Evolutionary conservation across 2,113 vertebrate species (phyloP).

Genomic region (Cyanoliseus patagonus): DNA sequence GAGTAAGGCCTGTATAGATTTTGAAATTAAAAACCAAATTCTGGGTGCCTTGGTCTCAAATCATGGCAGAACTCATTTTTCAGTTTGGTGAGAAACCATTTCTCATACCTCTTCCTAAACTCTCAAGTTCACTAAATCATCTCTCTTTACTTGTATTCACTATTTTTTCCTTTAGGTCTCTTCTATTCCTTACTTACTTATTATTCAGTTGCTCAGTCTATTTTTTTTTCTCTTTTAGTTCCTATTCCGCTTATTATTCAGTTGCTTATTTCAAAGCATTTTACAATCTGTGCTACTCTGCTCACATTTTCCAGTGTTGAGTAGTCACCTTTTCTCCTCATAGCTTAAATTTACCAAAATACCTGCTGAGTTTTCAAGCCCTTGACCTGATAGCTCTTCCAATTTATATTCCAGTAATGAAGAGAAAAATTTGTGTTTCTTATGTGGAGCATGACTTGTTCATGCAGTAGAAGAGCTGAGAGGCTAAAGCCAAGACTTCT

Average conservation of each 20-base stretch:
- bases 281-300: not conserved
- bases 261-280: conserved; percentile 9
- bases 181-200: not conserved
- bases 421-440: not conserved
- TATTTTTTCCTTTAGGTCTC: not conserved
- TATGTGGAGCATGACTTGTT: not conserved
- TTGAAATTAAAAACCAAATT: not conserved
- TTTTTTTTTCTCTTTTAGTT: not conserved
- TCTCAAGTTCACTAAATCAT: not conserved
- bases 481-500: not conserved
- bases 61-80: not conserved
- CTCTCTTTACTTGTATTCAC: not conserved
- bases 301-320: not conserved
- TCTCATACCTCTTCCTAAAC: not conserved
- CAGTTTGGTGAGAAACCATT: not conserved
- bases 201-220: not conserved
- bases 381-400: not conserved
- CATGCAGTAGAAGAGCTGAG: not conserved
- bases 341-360: not conserved
- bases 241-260: not conserved
- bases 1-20: not conserved
- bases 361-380: not conserved
- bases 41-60: not conserved
- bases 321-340: not conserved
- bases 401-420: not conserved